Percentiles rank a stretch among this genome's conserved stretches.
phyloP scores from a whole-genome alignment of 2,888 invertebrate genomes.

The Oscheius sp. region DNA sequence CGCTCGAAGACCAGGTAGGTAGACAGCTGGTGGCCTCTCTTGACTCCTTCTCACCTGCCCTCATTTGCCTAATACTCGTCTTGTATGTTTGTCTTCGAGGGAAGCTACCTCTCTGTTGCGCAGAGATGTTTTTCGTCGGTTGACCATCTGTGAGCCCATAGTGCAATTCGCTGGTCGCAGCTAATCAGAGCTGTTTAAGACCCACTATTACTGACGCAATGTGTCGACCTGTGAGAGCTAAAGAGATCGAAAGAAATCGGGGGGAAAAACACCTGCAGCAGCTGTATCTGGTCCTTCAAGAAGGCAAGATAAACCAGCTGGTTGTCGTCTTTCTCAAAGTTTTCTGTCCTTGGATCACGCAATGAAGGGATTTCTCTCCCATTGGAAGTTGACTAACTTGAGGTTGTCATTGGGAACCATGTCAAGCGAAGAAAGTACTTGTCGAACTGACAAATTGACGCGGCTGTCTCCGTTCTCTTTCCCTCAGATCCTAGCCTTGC shows the following conservation, averaged over 20 bases:
- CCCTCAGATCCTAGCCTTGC: background rate
- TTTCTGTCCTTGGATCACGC: constrained; percentile 15
- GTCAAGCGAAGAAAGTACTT: background rate
- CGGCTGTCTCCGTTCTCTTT: constrained; percentile 1
- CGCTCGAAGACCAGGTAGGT: constrained; percentile 5
- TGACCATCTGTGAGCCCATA: constrained; percentile 23
- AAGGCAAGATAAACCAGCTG: too few species aligned
- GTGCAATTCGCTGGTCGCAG: constrained; percentile 23
- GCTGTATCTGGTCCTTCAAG: background rate
- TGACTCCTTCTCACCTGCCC: constrained; percentile 14
- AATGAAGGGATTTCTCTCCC: constrained; percentile 5
- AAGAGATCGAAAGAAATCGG: background rate
- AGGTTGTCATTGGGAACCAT: background rate
- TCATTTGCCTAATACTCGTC: constrained; percentile 23
- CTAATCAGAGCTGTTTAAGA: constrained; percentile 22
- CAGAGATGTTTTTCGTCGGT: constrained; percentile 15
- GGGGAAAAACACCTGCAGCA: background rate
- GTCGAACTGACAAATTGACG: constrained; percentile 28
- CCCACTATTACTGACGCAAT: constrained; percentile 24
- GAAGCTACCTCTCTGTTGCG: background rate
- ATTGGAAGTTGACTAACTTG: background rate
- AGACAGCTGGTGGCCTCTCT: constrained; percentile 1
- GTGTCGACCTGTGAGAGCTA: constrained; percentile 18
- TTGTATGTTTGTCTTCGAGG: background rate
- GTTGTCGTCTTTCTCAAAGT: background rate